phyloP scores from a whole-genome alignment of 2,113 vertebrate species.

The Pituophis catenifer region DNA sequence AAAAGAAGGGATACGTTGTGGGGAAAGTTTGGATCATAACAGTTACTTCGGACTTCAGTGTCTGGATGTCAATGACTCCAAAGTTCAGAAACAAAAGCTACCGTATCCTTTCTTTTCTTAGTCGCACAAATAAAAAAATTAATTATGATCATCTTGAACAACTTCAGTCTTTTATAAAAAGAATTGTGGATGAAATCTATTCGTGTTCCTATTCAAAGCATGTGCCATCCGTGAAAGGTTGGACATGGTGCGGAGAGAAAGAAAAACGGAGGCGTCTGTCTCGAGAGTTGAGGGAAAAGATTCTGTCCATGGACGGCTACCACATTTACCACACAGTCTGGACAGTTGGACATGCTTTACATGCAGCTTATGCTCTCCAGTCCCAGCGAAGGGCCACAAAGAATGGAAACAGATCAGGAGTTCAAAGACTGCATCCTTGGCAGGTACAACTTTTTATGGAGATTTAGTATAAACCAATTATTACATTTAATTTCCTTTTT shows the following conservation, averaged over 20 bases:
- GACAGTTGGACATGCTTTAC: background rate
- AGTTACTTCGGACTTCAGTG: background rate
- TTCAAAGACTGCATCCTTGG: background rate
- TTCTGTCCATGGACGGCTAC: too few relatives aligned
- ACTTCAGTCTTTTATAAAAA: background rate
- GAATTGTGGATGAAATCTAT: background rate
- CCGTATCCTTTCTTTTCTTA: background rate
- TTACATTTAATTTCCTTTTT: background rate
- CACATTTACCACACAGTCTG: background rate
- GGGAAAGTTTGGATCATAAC: background rate
- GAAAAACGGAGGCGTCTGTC: too few relatives aligned
- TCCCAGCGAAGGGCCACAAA: background rate
- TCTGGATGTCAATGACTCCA: rapidly evolving
- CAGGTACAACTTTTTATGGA: background rate
- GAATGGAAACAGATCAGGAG: background rate
- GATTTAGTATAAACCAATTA: background rate
- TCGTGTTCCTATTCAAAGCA: too few relatives aligned
- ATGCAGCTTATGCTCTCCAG: background rate
- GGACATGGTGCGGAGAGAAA: too few relatives aligned
- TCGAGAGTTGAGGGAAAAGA: too few relatives aligned
- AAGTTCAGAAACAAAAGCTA: background rate
- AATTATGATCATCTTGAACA: background rate
- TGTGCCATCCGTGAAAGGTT: too few relatives aligned
- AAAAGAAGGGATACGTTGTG: background rate
- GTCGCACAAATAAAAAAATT: background rate